Conservation (phyloP, 2,888 invertebrate genomes). For the Smittia aterrima region DNA sequence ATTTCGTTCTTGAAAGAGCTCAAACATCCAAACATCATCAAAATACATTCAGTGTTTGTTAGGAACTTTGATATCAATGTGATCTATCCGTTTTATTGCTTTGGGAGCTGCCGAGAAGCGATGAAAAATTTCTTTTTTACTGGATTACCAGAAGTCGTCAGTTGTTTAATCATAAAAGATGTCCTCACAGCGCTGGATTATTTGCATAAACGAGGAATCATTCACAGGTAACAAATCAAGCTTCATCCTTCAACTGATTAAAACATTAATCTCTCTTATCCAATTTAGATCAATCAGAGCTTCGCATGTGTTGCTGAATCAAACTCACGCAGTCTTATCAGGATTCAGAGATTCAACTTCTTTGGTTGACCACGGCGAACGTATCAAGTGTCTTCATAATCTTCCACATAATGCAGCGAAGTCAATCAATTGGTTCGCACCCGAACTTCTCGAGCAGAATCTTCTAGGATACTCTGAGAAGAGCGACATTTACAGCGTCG, state of each 20-base stretch:
- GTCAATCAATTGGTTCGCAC: constrained; percentile 85
- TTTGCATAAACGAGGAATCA: constrained; percentile 77
- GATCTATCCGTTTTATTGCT: constrained; percentile 79
- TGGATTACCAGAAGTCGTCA: constrained; percentile 80
- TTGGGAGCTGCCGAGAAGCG: constrained; percentile 79
- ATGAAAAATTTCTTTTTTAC: constrained; percentile 60
- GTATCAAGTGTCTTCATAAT: constrained; percentile 68
- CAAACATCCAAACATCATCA: constrained; percentile 75
- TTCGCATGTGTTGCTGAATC: constrained; percentile 77
- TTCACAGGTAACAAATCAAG: too few species aligned
- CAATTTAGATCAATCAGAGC: constrained; percentile 77
- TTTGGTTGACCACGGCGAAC: constrained; percentile 68
- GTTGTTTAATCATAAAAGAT: constrained; percentile 76
- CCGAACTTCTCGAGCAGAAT: constrained; percentile 87
- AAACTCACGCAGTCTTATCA: constrained; percentile 66
- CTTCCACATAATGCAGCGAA: constrained; percentile 65
- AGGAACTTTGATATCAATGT: constrained; percentile 74
- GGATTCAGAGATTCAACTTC: constrained; percentile 78
- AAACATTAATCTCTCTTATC: constrained; percentile 46
- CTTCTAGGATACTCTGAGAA: constrained; percentile 83
- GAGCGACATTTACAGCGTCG: constrained; percentile 89
- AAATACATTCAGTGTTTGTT: constrained; percentile 74
- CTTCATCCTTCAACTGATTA: too few species aligned
- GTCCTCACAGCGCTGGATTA: constrained; percentile 78
- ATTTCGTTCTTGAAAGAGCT: constrained; percentile 73